phyloP scores from a whole-genome alignment of 2,888 invertebrate species.

The Yponomeuta cagnagella region DNA sequence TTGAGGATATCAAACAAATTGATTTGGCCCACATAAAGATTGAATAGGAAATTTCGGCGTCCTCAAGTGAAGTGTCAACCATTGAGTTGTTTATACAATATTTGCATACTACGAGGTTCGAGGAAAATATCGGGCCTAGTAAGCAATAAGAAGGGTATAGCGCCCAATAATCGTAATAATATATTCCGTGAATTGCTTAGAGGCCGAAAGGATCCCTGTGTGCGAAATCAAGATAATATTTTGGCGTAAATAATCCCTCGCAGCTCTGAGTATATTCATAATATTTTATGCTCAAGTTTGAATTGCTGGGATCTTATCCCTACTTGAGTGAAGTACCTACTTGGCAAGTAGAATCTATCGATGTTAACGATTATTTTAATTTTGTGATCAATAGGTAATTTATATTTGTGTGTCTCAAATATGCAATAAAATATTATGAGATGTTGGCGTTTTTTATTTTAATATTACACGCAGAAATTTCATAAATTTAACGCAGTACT shows the following conservation, averaged over 20 bases:
- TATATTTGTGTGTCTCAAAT: background rate
- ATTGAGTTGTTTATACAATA: constrained; percentile 10
- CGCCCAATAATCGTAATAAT: constrained; percentile 15
- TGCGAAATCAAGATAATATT: constrained; percentile 15
- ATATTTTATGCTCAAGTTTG: background rate
- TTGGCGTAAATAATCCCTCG: background rate
- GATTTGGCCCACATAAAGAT: constrained; percentile 8
- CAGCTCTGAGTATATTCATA: background rate
- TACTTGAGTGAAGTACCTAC: background rate
- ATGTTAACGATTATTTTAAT: background rate
- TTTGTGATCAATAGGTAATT: background rate
- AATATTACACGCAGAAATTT: no score
- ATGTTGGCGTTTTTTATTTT: no score
- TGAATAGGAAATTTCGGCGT: background rate
- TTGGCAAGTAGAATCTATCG: background rate
- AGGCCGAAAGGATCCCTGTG: constrained; percentile 7
- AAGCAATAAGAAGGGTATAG: constrained; percentile 15
- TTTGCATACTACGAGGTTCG: constrained; percentile 12
- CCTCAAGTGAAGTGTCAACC: background rate
- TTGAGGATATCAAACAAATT: constrained; percentile 5
- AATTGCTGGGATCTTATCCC: background rate
- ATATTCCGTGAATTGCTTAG: constrained; percentile 12
- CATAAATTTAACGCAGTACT: no score
- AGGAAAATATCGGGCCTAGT: constrained; percentile 12
- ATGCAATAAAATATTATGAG: no score